These are phyloP conservation scores for Drosophila persimilis DNA, from an alignment of 1,140 invertebrate species.

Conservation along the genomic window DNA sequence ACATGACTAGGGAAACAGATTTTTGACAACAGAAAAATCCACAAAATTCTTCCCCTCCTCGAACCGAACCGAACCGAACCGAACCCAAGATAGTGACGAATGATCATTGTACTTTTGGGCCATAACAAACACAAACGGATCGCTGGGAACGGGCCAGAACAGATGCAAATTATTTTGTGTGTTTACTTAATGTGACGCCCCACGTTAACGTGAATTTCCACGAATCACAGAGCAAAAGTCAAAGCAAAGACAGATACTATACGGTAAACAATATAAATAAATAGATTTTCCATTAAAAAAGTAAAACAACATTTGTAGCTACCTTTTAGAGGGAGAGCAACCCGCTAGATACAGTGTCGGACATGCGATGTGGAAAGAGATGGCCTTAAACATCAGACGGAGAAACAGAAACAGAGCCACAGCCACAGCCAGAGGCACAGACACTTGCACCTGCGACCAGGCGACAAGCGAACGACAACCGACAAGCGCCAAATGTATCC, in stretches of 20 bases:
- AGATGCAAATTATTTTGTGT: slow-evolving; percentile 48
- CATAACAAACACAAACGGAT: slow-evolving; percentile 28
- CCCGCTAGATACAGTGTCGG: slow-evolving; percentile 19
- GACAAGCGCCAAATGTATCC: slow-evolving; percentile 53
- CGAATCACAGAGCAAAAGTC: slow-evolving; percentile 54
- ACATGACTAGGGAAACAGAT: slow-evolving; percentile 3
- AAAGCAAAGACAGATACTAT: slow-evolving; percentile 24
- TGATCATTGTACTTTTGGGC: slow-evolving; percentile 48
- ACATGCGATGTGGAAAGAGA: slow-evolving; percentile 47
- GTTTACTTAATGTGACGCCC: slow-evolving; percentile 55
- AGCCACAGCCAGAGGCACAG: slow-evolving; percentile 13
- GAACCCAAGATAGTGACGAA: slow-evolving; percentile 40
- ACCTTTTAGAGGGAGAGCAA: slow-evolving; percentile 36
- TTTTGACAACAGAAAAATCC: slow-evolving; percentile 49
- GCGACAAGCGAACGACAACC: slow-evolving; percentile 6
- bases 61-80: neutral
- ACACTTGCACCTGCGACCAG: slow-evolving; percentile 42
- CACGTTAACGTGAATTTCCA: slow-evolving; percentile 47
- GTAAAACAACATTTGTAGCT: slow-evolving; percentile 48
- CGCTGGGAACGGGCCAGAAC: slow-evolving; percentile 15
- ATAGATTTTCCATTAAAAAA: slow-evolving; percentile 52
- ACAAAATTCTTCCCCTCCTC: slow-evolving; percentile 33
- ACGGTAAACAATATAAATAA: slow-evolving; percentile 47
- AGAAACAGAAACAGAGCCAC: neutral
- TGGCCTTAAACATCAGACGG: slow-evolving; percentile 39